phyloP scores from a whole-genome alignment of 64 coral and sea anemone genomes.

The Acropora tenuis region DNA sequence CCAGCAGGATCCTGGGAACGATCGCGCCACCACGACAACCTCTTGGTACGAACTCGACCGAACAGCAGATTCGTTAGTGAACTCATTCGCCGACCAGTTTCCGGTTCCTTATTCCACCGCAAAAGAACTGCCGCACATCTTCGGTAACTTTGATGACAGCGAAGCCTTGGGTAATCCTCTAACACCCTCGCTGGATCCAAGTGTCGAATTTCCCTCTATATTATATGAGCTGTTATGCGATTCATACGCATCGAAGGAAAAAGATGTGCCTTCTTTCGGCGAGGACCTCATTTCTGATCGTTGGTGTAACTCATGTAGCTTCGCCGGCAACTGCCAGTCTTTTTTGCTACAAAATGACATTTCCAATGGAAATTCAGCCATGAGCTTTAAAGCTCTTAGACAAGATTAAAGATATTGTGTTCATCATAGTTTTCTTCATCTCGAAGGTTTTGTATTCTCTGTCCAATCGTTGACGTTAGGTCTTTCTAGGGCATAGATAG shows the following conservation, averaged over 20 bases:
- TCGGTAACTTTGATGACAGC: constrained; percentile 1
- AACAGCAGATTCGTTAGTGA: no score
- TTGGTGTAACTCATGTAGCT: not conserved
- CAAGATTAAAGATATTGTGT: not conserved
- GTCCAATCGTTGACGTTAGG: no score
- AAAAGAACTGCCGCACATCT: constrained; percentile 22
- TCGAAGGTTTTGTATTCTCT: no score
- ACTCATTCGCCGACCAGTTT: not conserved
- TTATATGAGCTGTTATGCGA: not conserved
- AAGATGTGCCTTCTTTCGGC: not conserved
- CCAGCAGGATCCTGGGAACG: no score
- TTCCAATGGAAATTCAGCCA: not conserved
- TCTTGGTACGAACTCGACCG: no score
- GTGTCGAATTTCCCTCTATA: not conserved
- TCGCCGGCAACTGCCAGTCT: not conserved
- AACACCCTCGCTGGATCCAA: not conserved
- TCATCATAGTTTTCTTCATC: no score
- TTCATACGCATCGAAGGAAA: not conserved
- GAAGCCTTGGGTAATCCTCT: not conserved
- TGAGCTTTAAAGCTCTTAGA: not conserved
- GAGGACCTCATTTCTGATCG: not conserved
- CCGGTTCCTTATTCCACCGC: not conserved
- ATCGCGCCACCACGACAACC: no score
- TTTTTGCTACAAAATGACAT: not conserved
- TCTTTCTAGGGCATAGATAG: no score